Base-by-base conservation (phyloP, 2,888 invertebrate species). In the Lasiommata megera region DNA sequence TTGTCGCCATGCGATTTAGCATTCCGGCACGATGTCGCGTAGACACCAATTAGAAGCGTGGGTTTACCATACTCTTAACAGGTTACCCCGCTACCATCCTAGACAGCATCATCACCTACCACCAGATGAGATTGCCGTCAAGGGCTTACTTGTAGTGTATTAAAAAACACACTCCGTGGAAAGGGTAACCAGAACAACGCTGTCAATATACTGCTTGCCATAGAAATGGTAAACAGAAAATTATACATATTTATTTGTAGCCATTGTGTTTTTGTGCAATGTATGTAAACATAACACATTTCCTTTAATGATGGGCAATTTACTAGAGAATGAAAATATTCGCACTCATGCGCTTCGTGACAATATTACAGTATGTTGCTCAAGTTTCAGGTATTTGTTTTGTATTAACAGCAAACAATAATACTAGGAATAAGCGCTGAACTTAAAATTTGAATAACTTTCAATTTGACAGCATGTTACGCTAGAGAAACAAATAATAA, bases 271-370 rank as follows among this genome's bases (percentile, higher is more conserved):
- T 6, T 5, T 44, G 14, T 9, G 29, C 44, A 14, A 44, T 5
- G 8, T 9, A 6, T 14, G 12, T 17, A 34, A 14, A 23, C n/a
- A 23, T 36, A 17, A 16, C 23, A 17, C 31, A 56, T 46, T 38
- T 53, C 53, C 38, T 34, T 11, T 50, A 60, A 56, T 56, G 60
- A 43, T 16, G 47, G 17, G 8, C 37, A 18, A 60, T 60, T 56
- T 56, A 56, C 48, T 37, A 28, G 41, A 38, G 18, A 37, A 52
- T 56, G 51, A 37, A 37, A 52, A 48, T 29, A 60, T 56, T 56
- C 36, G 29, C 40, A 38, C 52, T 28, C 28, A 55, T 41, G 29
- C 48, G 12, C 34, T 40, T 55, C 47, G 47, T 47, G 54, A 37
- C 46, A 28, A 46, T 9, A 38, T 18, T 14, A 48, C 17, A 12